Evolutionary conservation across 2,888 invertebrate species (phyloP), one percentile per base, ranked within the genome.

Genomic region (Eristalis intricaria): DNA sequence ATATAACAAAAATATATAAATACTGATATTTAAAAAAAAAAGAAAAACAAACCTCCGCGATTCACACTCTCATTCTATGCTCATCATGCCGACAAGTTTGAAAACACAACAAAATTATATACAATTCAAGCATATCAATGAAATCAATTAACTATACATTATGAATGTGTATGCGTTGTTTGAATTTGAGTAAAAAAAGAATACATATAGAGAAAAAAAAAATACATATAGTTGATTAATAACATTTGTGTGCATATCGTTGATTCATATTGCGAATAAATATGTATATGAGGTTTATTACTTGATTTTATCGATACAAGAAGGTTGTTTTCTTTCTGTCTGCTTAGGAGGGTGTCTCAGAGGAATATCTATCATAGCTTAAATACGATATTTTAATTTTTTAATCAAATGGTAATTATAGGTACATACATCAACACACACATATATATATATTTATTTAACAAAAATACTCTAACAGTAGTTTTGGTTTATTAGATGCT

Each of bases 401-500:
- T 50, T 50, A 19, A 50, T 19, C 19, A 19, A 8, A 8, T 19
- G 50, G 5, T 19, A 15, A n/a, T 19, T 50, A 50, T 50, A 50
- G n/a, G 19, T 50, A 50, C 50, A 50, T 50, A 82, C 82, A 69
- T 77, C 65, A 82, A 86, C 82, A 78, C 74, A 78, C 19, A 50
- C 19, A 50, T 50, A 43, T 43, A 43, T 43, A 15, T 43, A 15
- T 43, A 43, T 43, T n/a, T 19, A 50, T 74, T 50, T 19, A 50
- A 50, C 32, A 81, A 85, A 76, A 77, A 76, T 68, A 50, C 71
- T 73, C 74, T 86, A 86, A 86, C 70, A 82, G 69, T 82, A 82
- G 82, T 82, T 86, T 86, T 86, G 85, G 85, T 86, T 78, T 82
- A 74, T 73, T 73, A 69, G 73, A 77, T 85, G 32, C 32, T 8